Percentiles rank a stretch among this genome's conserved stretches.
Conservation (phyloP, 2,113 vertebrate species). For the Rhinolophus ferrumequinum region DNA sequence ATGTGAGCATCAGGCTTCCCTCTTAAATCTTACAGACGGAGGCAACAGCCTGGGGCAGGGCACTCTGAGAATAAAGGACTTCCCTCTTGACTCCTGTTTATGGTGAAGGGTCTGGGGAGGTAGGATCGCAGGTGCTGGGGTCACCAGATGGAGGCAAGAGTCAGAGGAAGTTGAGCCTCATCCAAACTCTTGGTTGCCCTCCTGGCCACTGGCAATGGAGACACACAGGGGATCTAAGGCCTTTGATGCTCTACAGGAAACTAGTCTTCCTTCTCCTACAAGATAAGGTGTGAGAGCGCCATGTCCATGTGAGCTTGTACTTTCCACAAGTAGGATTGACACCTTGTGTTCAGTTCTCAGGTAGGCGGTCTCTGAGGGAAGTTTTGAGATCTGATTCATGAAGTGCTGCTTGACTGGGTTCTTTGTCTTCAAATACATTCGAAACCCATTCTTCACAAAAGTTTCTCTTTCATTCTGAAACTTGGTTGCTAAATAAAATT, state of each 20-base stretch:
- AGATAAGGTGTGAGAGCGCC: neutral
- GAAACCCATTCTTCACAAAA: conserved; percentile 29
- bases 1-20: neutral
- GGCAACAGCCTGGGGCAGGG: too few species aligned
- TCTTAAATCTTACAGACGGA: neutral
- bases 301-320: fast-evolving
- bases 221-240: too few species aligned
- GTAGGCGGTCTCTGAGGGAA: neutral
- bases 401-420: neutral
- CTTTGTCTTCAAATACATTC: conserved; percentile 14
- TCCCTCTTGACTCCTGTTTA: neutral
- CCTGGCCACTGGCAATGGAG: neutral
- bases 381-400: neutral
- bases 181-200: neutral
- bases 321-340: neutral
- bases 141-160: neutral
- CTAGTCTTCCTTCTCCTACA: neutral
- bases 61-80: neutral
- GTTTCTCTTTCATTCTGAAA: conserved; percentile 67
- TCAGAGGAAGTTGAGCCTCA: neutral
- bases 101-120: neutral
- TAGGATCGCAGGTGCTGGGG: neutral
- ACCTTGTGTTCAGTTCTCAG: neutral
- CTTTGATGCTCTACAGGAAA: neutral
- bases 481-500: conserved; percentile 33